phyloP scores from a whole-genome alignment of 2,797 vertebrate species.

The Bucorvus abyssinicus region DNA sequence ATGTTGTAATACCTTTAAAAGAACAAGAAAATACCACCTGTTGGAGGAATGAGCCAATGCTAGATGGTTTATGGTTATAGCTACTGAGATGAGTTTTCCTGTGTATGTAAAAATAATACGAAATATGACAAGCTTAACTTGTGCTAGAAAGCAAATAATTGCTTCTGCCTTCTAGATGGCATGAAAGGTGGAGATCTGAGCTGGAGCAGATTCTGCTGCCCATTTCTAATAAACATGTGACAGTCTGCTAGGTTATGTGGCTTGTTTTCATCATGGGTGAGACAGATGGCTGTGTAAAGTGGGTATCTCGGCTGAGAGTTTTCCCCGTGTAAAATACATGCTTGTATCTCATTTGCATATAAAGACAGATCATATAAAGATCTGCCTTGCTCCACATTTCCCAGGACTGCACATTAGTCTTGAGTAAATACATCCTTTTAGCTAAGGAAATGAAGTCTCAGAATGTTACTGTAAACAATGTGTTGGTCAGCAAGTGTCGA shows the following conservation, averaged over 20 bases:
- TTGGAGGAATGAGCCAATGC: not conserved
- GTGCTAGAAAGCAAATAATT: not conserved
- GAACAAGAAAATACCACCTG: not conserved
- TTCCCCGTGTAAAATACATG: not conserved
- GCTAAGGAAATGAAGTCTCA: not conserved
- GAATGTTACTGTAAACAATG: not conserved
- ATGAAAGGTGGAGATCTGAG: not conserved
- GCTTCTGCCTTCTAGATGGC: not conserved
- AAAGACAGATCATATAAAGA: not conserved
- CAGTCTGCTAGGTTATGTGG: not conserved
- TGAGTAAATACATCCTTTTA: not conserved
- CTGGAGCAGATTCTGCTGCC: not conserved
- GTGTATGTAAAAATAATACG: not conserved
- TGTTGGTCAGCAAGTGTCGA: constrained; percentile 8
- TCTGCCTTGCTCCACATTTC: not conserved
- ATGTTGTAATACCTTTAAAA: not conserved
- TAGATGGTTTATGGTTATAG: not conserved
- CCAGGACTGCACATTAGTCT: not conserved
- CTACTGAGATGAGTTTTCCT: not conserved
- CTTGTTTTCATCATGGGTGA: not conserved
- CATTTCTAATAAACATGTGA: not conserved
- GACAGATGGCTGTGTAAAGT: not conserved
- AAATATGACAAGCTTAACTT: not conserved
- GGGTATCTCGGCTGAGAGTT: not conserved
- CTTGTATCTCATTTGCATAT: fast-evolving